phyloP scores from a whole-genome alignment of 2,113 vertebrate genomes.

The Corynorhinus townsendii region DNA sequence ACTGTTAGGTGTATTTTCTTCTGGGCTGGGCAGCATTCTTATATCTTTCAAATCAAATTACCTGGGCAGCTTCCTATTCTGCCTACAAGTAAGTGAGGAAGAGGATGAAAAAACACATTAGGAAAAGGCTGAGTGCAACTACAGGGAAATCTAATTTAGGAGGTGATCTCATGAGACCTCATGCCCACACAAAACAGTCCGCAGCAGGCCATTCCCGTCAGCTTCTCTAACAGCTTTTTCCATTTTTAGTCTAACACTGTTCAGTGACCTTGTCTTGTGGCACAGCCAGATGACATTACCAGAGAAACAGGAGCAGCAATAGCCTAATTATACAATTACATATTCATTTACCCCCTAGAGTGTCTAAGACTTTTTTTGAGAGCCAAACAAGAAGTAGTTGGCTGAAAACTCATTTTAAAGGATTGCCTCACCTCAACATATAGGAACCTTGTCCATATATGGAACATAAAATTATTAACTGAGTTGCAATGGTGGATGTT shows the following conservation, averaged over 20 bases:
- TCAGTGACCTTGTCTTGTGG: constrained; percentile 37
- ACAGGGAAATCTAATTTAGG: background rate
- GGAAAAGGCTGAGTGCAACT: background rate
- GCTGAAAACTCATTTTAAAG: constrained; percentile 46
- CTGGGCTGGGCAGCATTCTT: background rate
- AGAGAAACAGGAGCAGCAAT: background rate
- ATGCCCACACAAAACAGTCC: background rate
- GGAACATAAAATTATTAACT: background rate
- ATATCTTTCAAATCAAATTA: constrained; percentile 5
- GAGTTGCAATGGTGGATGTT: background rate
- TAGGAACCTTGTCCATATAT: background rate
- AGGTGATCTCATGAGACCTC: background rate
- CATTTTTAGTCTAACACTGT: constrained; percentile 35
- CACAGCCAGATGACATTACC: constrained; percentile 24
- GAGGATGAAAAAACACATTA: background rate
- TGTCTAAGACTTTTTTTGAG: background rate
- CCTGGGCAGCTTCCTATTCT: background rate
- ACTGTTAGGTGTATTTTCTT: background rate
- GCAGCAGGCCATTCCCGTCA: background rate
- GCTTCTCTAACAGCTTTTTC: background rate
- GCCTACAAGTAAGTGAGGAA: background rate
- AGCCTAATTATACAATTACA: constrained; percentile 15
- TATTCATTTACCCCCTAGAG: constrained; percentile 20
- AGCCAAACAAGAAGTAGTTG: background rate
- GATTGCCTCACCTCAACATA: constrained; percentile 4